Evolutionary conservation across 2,113 vertebrate species (phyloP), one percentile per base, ranked within the genome.

Genomic region (Cynoglossus semilaevis): DNA sequence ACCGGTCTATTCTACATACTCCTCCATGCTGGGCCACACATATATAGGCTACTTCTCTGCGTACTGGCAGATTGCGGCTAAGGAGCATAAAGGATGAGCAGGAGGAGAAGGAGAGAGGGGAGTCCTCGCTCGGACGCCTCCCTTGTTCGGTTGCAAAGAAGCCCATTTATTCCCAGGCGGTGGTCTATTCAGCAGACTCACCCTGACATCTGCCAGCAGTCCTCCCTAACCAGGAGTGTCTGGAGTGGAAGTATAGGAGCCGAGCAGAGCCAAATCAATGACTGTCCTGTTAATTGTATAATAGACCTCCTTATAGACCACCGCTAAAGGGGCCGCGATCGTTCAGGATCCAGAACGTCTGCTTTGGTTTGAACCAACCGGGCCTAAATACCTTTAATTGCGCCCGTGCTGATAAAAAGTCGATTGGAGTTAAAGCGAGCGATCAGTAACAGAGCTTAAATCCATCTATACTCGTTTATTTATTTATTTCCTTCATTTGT

Each of bases 381-480:
- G 72, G 75, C 71, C 86, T 87, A 92, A 95, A 93, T 93, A 92
- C 91, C 90, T 93, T 93, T 93, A 95, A 96, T 95, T 94, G 93
- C 90, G 90, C 90, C 87, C 86, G 87, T 87, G 88, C 87, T 87
- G 92, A 94, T 95, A 93, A 95, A 94, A 96, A 94, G 93, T 94
- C 94, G 91, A 95, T 96, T 89, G 80, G 91, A 92, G 92, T 79
- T 88, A 88, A 92, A 91, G 86, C 89, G 81, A 67, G 67, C 71
- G 83, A 85, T 86, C 77, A 88, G 90, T 91, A 89, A 89, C 72
- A 22, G 66, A 72, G 64, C 67, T 83, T 84, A 79, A 84, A 86
- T 85, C 86, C 82, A 86, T 88, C 82, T 86, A 77, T 79, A 81
- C 73, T 80, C 67, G 51, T 87, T 85, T 86, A 83, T 86, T 85